These are phyloP conservation scores for Palythoa caribaeorum DNA, from an alignment of 92 coral and sea anemone genomes.

Conservation along the genomic window DNA sequence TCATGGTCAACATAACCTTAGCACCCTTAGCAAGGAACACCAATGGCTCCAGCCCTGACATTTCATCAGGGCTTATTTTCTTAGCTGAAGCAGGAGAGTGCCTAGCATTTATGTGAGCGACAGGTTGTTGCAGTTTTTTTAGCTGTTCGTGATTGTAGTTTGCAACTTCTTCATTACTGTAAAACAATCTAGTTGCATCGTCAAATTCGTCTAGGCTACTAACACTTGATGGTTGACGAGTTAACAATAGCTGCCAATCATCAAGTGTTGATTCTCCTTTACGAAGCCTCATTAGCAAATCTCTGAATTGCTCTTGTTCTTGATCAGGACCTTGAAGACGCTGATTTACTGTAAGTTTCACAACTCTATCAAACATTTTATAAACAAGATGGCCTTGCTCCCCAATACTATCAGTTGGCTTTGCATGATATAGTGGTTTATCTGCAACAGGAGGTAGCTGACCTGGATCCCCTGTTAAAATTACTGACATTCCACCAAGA, in stretches of 20 bases:
- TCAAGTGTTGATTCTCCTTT: conserved; percentile 61
- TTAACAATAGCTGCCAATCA: conserved; percentile 70
- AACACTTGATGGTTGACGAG: conserved; percentile 42
- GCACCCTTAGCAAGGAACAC: conserved; percentile 47
- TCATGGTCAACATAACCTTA: conserved; percentile 57
- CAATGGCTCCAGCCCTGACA: conserved; percentile 51
- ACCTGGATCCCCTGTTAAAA: conserved; percentile 66
- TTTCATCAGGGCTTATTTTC: conserved; percentile 43
- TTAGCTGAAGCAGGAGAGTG: conserved; percentile 47
- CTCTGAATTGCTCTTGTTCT: conserved; percentile 50
- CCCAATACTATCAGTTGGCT: conserved; percentile 58
- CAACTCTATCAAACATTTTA: conserved; percentile 66
- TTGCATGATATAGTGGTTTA: conserved; percentile 69
- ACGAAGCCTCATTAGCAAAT: conserved; percentile 48
- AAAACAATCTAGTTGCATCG: too few relatives aligned
- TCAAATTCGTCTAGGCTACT: conserved; percentile 58
- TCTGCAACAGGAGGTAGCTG: conserved; percentile 71
- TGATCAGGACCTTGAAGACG: conserved; percentile 53
- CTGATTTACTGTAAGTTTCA: conserved; percentile 64
- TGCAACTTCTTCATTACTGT: too few relatives aligned
- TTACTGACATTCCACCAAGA: conserved; percentile 56
- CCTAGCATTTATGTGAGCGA: conserved; percentile 42
- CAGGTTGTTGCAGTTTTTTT: conserved; percentile 39
- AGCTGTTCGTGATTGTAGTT: conserved; percentile 61
- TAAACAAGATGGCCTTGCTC: conserved; percentile 71